phyloP scores from a whole-genome alignment of 1,140 invertebrate genomes.

The Epicauta chinensis region DNA sequence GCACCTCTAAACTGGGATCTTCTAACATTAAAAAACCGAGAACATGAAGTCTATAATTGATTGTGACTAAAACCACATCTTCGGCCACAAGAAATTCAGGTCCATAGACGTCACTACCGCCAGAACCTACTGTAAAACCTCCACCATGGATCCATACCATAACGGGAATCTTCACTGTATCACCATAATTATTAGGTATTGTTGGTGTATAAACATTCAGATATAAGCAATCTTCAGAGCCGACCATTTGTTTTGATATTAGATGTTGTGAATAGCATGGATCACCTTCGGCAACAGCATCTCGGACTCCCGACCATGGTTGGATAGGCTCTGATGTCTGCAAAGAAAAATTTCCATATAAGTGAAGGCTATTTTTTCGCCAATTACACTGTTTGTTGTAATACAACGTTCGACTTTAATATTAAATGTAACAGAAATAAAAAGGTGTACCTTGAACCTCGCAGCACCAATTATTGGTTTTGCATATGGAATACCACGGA shows the following conservation, averaged over 20 bases:
- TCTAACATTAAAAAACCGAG: constrained; percentile 29
- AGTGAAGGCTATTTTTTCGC: no score
- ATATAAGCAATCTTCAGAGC: constrained; percentile 64
- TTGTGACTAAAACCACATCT: constrained; percentile 58
- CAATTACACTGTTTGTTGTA: no score
- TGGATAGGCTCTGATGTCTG: constrained; percentile 27
- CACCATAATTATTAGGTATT: not conserved
- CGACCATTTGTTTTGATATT: constrained; percentile 2
- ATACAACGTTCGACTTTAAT: no score
- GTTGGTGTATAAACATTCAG: constrained; percentile 62
- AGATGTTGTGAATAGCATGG: constrained; percentile 15
- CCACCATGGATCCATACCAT: constrained; percentile 49
- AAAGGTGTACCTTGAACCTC: no score
- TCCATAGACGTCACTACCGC: constrained; percentile 44
- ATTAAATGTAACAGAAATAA: no score
- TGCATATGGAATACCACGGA: no score
- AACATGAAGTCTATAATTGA: constrained; percentile 59
- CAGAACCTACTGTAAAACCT: constrained; percentile 44
- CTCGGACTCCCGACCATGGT: constrained; percentile 46
- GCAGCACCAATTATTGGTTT: no score
- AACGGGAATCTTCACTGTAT: not conserved
- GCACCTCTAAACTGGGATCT: no score
- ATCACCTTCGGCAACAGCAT: constrained; percentile 42
- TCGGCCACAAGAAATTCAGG: constrained; percentile 57
- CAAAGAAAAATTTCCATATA: no score